Conservation (phyloP, 2,113 vertebrate genomes). For the Loxodonta africana region DNA sequence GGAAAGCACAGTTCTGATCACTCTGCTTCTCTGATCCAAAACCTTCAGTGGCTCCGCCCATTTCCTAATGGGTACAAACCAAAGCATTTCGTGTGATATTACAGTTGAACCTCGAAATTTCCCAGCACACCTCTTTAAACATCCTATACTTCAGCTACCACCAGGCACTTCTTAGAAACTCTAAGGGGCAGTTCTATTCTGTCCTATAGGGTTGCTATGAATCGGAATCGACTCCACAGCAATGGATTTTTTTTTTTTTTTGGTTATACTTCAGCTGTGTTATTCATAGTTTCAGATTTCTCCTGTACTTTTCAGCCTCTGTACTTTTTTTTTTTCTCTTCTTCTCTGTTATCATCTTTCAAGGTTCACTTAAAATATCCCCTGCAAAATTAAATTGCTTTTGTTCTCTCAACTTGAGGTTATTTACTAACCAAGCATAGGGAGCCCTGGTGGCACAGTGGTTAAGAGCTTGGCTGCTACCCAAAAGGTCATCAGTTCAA, state of each 20-base stretch:
- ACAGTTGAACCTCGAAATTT: not conserved
- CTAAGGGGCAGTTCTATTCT: too few relatives aligned
- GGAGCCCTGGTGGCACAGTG: too few relatives aligned
- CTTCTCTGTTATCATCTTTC: not conserved
- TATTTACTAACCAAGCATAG: not conserved
- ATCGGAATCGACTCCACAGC: too few relatives aligned
- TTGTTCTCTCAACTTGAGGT: conserved; percentile 17
- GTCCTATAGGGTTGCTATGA: too few relatives aligned
- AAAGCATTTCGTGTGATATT: conserved; percentile 18
- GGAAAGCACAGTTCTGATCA: not conserved
- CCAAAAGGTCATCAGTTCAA: too few relatives aligned
- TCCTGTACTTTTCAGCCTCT: not conserved
- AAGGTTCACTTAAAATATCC: conserved; percentile 35
- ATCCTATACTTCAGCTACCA: not conserved
- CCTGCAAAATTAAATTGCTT: conserved; percentile 35
- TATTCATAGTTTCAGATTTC: not conserved
- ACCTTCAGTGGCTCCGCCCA: not conserved
- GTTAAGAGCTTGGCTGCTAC: too few relatives aligned
- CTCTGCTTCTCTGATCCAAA: not conserved
- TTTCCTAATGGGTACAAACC: conserved; percentile 13
- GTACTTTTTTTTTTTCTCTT: not conserved
- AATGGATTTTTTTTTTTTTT: too few relatives aligned
- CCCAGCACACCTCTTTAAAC: not conserved
- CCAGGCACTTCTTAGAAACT: too few relatives aligned
- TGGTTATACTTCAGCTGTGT: not conserved